These are phyloP conservation scores for Cryptocephalus primarius DNA, from an alignment of 2,888 invertebrate genomes.

Conservation along the genomic window DNA sequence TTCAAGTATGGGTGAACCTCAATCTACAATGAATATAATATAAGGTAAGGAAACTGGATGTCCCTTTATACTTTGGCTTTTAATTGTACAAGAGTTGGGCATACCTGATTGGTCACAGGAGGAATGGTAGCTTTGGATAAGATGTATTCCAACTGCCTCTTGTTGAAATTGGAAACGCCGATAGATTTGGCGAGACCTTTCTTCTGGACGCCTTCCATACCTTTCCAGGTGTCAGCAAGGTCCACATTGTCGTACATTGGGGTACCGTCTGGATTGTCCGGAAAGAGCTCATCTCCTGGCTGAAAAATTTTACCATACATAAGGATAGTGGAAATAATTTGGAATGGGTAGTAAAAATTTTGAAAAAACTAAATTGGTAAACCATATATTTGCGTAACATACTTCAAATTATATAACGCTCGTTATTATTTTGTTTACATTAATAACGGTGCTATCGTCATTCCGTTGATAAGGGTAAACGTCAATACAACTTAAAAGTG, in stretches of 20 bases:
- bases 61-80: no score
- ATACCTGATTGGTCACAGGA: constrained; percentile 53
- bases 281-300: constrained; percentile 24
- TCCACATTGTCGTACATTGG: constrained; percentile 47
- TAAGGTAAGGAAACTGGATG: no score
- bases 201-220: constrained; percentile 53
- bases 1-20: constrained; percentile 75
- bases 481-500: no score
- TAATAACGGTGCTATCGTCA: no score
- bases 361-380: no score
- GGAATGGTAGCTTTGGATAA: constrained; percentile 45
- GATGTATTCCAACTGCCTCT: constrained; percentile 52
- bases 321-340: background rate
- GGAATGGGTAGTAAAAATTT: no score
- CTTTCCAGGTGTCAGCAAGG: constrained; percentile 57
- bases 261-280: constrained; percentile 19
- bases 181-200: constrained; percentile 55
- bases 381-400: no score
- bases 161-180: constrained; percentile 69
- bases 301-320: constrained; percentile 23
- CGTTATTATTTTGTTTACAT: no score
- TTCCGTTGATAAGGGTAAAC: no score
- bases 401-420: no score
- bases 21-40: constrained; percentile 39
- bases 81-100: no score